Percentiles rank a stretch among this genome's conserved stretches.
phyloP scores from a whole-genome alignment of 1,140 invertebrate species.

The Drosophila willistoni region DNA sequence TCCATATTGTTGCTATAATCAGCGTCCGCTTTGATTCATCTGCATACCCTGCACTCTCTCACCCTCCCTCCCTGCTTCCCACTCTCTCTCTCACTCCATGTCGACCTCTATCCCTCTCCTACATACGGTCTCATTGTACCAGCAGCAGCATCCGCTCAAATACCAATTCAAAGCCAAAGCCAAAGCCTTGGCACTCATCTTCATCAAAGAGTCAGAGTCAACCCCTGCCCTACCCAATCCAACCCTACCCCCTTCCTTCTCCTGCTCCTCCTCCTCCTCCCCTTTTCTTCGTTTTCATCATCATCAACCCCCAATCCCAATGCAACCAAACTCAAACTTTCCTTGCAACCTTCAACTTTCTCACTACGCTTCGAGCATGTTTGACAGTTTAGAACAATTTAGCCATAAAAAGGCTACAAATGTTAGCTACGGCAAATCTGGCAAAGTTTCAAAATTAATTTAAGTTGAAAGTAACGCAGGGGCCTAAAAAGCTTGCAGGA shows the following conservation, averaged over 20 bases:
- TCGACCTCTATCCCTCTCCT: not conserved
- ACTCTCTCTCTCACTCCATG: not conserved
- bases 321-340: constrained; percentile 6
- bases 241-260: constrained; percentile 10
- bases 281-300: not conserved
- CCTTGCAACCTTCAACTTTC: not conserved
- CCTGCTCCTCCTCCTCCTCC: not conserved
- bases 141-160: constrained; percentile 16
- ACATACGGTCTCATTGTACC: constrained; percentile 15
- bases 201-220: constrained; percentile 64
- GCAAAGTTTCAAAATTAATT: too few species aligned
- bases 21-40: constrained; percentile 78
- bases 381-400: not conserved
- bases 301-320: constrained; percentile 7
- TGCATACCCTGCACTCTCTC: constrained; percentile 55
- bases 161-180: constrained; percentile 39
- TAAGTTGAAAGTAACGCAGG: too few species aligned
- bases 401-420: not conserved
- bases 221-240: not conserved
- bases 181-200: constrained; percentile 54
- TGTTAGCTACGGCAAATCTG: too few species aligned
- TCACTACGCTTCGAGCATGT: not conserved
- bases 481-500: too few species aligned
- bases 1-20: constrained; percentile 79
- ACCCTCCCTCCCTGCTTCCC: not conserved